These are phyloP conservation scores for Paratrypauchen microcephalus DNA, from an alignment of 2,797 vertebrate species.

Conservation along the genomic window DNA sequence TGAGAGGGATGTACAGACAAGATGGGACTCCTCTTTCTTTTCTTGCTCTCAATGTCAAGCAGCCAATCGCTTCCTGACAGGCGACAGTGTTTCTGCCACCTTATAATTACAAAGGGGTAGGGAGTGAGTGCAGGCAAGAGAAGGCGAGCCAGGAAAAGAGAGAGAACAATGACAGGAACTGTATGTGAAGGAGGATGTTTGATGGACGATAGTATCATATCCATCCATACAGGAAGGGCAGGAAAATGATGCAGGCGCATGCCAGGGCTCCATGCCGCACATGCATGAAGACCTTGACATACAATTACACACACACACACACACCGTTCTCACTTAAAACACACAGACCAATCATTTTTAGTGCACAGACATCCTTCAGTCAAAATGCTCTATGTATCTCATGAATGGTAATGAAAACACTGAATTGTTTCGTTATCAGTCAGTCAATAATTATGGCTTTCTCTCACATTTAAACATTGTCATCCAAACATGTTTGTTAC, in stretches of 20 bases:
- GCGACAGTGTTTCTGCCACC: constrained; percentile 77
- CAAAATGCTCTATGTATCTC: constrained; percentile 34
- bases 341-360: constrained; percentile 56
- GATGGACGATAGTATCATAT: constrained; percentile 66
- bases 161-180: constrained; percentile 77
- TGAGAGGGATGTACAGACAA: constrained; percentile 59
- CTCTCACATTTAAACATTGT: constrained; percentile 10
- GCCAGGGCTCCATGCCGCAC: constrained; percentile 50
- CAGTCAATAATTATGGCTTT: constrained; percentile 33
- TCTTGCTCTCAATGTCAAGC: constrained; percentile 87
- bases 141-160: constrained; percentile 21
- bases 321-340: constrained; percentile 35
- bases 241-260: constrained; percentile 57
- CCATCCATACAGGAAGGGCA: constrained; percentile 72
- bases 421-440: constrained; percentile 36
- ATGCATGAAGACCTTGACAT: constrained; percentile 67
- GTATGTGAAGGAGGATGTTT: constrained; percentile 69
- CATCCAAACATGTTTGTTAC: constrained; percentile 4
- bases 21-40: constrained; percentile 66
- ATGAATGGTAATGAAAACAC: constrained; percentile 52
- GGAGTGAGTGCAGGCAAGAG: constrained; percentile 28
- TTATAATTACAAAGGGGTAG: constrained; percentile 75
- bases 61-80: constrained; percentile 81
- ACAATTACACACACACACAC: constrained; percentile 55
- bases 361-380: constrained; percentile 43